Base-by-base conservation (phyloP, 2,888 invertebrate species). In the Stramonita haemastoma region DNA sequence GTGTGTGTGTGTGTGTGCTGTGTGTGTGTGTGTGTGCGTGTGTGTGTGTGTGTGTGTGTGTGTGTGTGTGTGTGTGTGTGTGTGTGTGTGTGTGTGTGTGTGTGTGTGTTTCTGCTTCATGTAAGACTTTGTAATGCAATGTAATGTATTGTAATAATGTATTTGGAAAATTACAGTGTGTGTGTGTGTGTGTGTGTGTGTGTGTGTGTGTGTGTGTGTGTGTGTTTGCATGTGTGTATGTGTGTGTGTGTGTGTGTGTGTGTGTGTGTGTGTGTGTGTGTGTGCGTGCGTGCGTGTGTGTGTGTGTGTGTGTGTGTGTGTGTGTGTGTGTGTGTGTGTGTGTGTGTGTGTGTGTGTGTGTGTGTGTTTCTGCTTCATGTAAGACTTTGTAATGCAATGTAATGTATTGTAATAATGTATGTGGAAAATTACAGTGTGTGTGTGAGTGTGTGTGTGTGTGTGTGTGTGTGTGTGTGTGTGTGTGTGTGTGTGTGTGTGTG, bases 181-280 rank as follows among this genome's bases (percentile, higher is more conserved):
- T 22, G 22, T 70, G 17, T 70, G 70, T 70, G 70, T 70, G 6
- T 60, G 13, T 60, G 22, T 73, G 15, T 73, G 70, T 19, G 70
- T 57, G 8, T 70, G 32, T 26, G 60, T 19, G 46, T 26, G 32
- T 32, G 79, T 13, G 79, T 32, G 32, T 32, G 32, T 32, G 79
- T 32, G 79, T 32, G 79, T 5, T 29, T 32, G 79, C 32, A 26
- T 77, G 77, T 77, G 77, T 70, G 77, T 77, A 32, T 32, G 32
- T 77, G 77, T 13, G 32, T 77, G 77, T 77, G 77, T 77, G 77
- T 77, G 77, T 77, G 77, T 77, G 77, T 77, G 77, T 15, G 32
- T 86, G 56, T 57, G 56, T 86, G 60, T 86, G 84, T 84, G 46
- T 84, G 46, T 84, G 57, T 84, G 46, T 84, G 56, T 56, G 46